These are phyloP conservation scores for Trimorus sp. DNA, from an alignment of 2,888 invertebrate species.

Conservation along the genomic window DNA sequence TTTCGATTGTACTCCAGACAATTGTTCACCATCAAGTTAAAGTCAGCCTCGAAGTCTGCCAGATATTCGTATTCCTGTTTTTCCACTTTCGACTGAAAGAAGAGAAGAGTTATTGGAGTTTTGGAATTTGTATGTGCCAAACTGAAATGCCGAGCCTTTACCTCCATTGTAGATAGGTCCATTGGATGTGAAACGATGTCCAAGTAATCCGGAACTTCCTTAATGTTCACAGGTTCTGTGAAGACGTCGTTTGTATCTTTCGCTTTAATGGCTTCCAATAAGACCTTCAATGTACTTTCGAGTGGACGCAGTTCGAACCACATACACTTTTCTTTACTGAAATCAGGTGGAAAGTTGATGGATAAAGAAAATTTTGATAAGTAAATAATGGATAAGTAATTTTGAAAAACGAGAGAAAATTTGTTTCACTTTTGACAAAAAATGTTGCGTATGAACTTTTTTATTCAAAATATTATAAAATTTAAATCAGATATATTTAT, in stretches of 20 bases:
- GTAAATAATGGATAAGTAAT: no score
- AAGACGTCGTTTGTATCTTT: conserved; percentile 94
- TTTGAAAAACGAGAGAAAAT: no score
- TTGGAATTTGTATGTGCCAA: no score
- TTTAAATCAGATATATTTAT: no score
- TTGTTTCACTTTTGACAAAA: no score
- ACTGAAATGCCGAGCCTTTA: conserved; percentile 31
- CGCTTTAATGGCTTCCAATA: conserved; percentile 89
- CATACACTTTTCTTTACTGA: conserved; percentile 89
- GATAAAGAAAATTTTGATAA: no score
- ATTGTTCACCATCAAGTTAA: conserved; percentile 97
- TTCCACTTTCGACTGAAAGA: conserved; percentile 84
- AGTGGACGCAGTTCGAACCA: conserved; percentile 92
- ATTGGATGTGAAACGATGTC: conserved; percentile 92
- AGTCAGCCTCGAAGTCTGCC: conserved; percentile 92
- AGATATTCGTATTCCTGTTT: conserved; percentile 87
- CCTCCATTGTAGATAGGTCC: conserved; percentile 94
- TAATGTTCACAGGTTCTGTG: conserved; percentile 94
- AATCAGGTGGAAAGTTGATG: no score
- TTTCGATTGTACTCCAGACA: conserved; percentile 97
- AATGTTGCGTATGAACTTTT: no score
- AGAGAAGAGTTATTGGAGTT: background rate
- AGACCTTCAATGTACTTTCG: conserved; percentile 88
- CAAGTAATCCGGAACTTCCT: conserved; percentile 95
- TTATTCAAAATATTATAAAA: no score